phyloP scores from a whole-genome alignment of 2,888 invertebrate genomes.

The Pristionchus maxplancki region DNA sequence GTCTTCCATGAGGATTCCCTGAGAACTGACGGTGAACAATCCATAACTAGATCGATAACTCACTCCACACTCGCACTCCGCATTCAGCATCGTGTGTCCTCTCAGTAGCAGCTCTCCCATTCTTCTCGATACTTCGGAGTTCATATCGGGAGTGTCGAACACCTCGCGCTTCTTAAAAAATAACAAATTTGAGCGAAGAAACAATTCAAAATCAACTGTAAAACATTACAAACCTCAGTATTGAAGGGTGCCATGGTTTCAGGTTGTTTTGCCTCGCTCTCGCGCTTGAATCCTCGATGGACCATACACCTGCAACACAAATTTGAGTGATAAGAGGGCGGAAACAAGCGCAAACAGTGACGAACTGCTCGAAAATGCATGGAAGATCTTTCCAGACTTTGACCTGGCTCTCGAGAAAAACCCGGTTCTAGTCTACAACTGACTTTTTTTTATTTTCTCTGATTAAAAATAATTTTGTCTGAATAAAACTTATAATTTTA shows the following conservation, averaged over 20 bases:
- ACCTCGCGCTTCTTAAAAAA: constrained; percentile 39
- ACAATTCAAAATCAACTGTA: neutral
- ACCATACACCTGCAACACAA: constrained; percentile 35
- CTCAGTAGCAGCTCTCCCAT: constrained; percentile 52
- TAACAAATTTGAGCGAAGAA: neutral
- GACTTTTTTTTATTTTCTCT: neutral
- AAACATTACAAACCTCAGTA: constrained; percentile 17
- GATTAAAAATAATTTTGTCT: neutral
- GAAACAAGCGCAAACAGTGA: neutral
- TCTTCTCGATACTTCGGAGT: constrained; percentile 34
- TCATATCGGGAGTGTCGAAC: constrained; percentile 9
- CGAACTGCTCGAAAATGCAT: neutral
- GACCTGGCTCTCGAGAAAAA: neutral
- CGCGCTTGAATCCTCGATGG: constrained; percentile 44
- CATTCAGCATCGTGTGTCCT: constrained; percentile 54
- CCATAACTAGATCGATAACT: neutral
- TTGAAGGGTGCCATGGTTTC: constrained; percentile 46
- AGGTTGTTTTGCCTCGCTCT: neutral
- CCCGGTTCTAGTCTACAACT: neutral
- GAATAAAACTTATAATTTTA: neutral
- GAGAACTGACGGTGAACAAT: neutral
- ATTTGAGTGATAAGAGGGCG: neutral
- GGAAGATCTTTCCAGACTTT: neutral
- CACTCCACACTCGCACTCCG: constrained; percentile 50
- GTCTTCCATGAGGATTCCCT: constrained; percentile 53